Evolutionary conservation across 1,140 invertebrate species (phyloP), one percentile per base, ranked within the genome.

Genomic region (Dreissena polymorpha): DNA sequence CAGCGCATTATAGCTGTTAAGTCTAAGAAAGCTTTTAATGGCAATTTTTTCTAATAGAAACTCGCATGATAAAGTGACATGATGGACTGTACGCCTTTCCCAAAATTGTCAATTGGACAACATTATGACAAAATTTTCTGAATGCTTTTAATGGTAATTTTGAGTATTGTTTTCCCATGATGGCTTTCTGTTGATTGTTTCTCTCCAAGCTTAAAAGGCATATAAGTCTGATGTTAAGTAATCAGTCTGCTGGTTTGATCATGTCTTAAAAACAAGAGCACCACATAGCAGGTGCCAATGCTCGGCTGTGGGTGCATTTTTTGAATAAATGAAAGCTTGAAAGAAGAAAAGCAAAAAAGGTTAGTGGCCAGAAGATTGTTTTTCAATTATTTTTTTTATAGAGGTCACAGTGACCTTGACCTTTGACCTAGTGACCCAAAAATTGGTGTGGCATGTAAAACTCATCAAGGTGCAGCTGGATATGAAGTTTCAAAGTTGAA

Each of bases 111-210:
- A 23, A 60, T 60, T 60, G 57, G 57, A 60, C 57, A 60, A 23
- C 57, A 60, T 60, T 60, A 60, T 60, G 57, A 60, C 57, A 60
- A 60, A 10, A 60, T 60, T 60, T 60, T 72, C 60, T 67, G 55
- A 80, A 80, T 80, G 78, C 78, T 80, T 80, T 80, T 80, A 80
- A 80, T 80, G 78, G 78, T 70, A 80, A 80, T 80, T 80, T 80
- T 80, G 70, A 80, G 78, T 80, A 80, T 71, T 80, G 27, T 71
- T 60, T 60, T 60, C 57, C 16, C 57, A 60, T 60, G 57, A 60
- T 60, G 57, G 57, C 2, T 60, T 55, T 6, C 16, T 18, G 21
- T 10, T 12, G 57, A 60, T 60, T 2, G 16, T 60, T 23, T 60
- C 57, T 60, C 21, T 23, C 57, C 57, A 12, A 60, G 57, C 21